Evolutionary conservation across 2,113 vertebrate genomes (phyloP), one percentile per base, ranked within the genome.

Genomic region (Pterophyllum scalare): DNA sequence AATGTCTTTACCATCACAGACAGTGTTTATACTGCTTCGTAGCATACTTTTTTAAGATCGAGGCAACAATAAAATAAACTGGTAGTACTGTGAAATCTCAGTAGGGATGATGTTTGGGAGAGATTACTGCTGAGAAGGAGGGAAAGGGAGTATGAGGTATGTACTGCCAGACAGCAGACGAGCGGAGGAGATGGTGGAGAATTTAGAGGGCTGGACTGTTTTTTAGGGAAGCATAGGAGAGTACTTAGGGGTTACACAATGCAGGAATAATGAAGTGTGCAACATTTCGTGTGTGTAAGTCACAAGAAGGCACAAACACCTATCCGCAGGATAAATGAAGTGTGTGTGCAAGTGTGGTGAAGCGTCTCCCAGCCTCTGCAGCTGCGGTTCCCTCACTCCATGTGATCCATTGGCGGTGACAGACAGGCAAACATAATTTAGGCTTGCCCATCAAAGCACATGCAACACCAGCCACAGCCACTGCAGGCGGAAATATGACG

Each of bases 351-450:
- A 75, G 89, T 79, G 87, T 77, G 81, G 81, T 75, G 86, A 90
- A 89, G 90, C 87, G 22, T 86, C 81, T 81, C 89, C 65, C 7
- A 82, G 82, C 87, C 57, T 56, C 81, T 13, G 72, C 87, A 90
- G 90, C 87, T 91, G 88, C 77, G 64, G 81, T 88, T 84, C 79
- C 77, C 60, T 78, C 59, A 22, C 74, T 59, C 74, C 77, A 77
- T 79, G 84, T 88, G 85, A 92, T 93, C 91, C 89, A 74, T 78
- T 86, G 90, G 82, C 28, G 52, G 81, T 90, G 93, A 95, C 93
- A 91, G 87, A 91, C 89, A 88, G 80, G 87, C 89, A 94, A 93
- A 94, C 90, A 91, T 84, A 90, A 90, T 92, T 92, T 89, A 88
- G 91, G 60, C 79, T 89, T 20, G 80, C 86, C 81, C 90, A 84